Evolutionary conservation across 2,888 invertebrate genomes (phyloP).

Genomic region (Cheilosia grossa): DNA sequence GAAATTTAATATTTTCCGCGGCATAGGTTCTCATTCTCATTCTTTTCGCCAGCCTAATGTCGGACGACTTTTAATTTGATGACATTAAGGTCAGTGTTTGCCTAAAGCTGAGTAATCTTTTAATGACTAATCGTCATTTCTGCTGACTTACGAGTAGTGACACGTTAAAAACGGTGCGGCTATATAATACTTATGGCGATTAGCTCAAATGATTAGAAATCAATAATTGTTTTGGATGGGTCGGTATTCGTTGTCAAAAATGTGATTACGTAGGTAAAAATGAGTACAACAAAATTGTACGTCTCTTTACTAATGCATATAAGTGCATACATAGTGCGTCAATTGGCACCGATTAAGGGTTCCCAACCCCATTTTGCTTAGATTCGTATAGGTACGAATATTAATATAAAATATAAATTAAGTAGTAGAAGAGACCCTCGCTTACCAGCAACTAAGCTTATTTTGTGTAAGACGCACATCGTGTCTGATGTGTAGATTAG

Average conservation of each 20-base stretch:
- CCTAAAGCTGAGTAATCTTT: constrained; percentile 12
- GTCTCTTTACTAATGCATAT: not conserved
- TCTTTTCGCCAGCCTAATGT: constrained; percentile 24
- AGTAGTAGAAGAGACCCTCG: too few species aligned
- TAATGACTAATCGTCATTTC: constrained; percentile 16
- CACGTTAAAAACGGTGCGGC: not conserved
- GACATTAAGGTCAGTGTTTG: constrained; percentile 25
- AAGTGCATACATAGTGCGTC: too few species aligned
- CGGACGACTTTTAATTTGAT: constrained; percentile 25
- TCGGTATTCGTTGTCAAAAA: not conserved
- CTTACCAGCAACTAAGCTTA: too few species aligned
- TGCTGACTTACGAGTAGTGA: not conserved
- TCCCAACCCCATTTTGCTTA: too few species aligned
- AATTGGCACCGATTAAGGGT: too few species aligned
- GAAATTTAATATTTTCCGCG: not conserved
- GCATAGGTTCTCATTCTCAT: not conserved
- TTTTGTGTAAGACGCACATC: too few species aligned
- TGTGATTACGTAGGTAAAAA: not conserved
- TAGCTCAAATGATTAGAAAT: not conserved
- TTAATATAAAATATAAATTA: too few species aligned
- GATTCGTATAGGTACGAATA: too few species aligned
- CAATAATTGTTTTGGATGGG: constrained; percentile 20
- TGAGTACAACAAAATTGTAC: too few species aligned
- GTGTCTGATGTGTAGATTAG: too few species aligned
- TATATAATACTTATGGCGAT: constrained; percentile 9